Base-by-base conservation (phyloP, 1,140 invertebrate species). In the Penaeus japonicus region DNA sequence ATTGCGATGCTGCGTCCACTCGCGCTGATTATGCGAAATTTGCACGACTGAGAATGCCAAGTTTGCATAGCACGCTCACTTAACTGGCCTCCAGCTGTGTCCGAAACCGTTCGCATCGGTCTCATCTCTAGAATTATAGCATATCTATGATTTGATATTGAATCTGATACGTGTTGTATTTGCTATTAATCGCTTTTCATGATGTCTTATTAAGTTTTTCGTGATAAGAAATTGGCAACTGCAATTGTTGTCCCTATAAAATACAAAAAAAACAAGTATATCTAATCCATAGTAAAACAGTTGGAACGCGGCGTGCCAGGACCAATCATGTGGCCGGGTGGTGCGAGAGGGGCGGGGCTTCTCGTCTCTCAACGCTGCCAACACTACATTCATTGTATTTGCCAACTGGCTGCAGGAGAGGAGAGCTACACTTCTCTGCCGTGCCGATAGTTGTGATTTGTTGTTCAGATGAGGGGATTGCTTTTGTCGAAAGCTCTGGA, bases 321-420 rank as follows among this genome's bases (percentile, higher is more conserved):
- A 84, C 87, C 87, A 88, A 88, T 88, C 39, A 57, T 47, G 54
- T 27, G 57, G 65, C 70, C 54, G 87, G 30, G 55, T 55, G 87
- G 87, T 32, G 80, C 80, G 80, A 82, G 86, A 53, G 62, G 80
- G 87, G 87, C 87, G 87, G 87, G 65, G 87, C 87, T 20, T 77
- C 39, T 24, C 27, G 80, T 83, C 53, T 77, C 87, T 88, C 80
- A 78, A 83, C 87, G 70, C 87, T 88, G 87, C 87, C 87, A 88
- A 88, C 87, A 88, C 87, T 88, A 88, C 87, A 88, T 88, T 88
- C 87, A 88, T 88, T 88, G 87, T 88, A 88, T 88, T 88, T 84
- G 87, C 87, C 87, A 88, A 81, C 80, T 77, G 87, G 87, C 87
- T 57, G 79, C 55, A 73, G 55, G 53, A 73, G 59, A 32, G 79